Conservation (phyloP, 2,113 vertebrate species). For the Cyprinodon tularosa region DNA sequence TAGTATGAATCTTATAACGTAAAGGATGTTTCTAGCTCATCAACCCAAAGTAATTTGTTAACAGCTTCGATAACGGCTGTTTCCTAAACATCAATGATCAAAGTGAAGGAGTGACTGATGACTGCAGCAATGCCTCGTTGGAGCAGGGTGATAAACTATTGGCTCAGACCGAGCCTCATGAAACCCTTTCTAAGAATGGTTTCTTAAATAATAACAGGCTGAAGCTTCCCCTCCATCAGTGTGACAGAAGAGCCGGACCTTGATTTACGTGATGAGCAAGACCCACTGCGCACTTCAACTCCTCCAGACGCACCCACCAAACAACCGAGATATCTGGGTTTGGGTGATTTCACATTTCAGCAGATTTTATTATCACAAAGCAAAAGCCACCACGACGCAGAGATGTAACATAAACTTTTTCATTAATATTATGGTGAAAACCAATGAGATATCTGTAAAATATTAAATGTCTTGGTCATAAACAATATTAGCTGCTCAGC, state of each 20-base stretch:
- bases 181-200: conserved; percentile 17
- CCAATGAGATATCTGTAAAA: background rate
- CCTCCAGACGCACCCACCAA: conserved; percentile 18
- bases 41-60: background rate
- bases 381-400: too few species aligned
- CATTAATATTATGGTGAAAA: too few species aligned
- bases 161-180: conserved; percentile 8
- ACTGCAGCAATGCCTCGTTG: conserved; percentile 6
- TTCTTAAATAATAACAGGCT: conserved; percentile 8
- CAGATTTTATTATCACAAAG: too few species aligned
- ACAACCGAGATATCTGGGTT: background rate
- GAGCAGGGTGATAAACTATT: conserved; percentile 3
- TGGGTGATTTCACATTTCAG: background rate
- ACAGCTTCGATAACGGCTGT: background rate
- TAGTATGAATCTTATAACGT: background rate
- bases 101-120: background rate
- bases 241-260: conserved; percentile 1
- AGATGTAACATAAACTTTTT: too few species aligned
- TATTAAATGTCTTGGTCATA: too few species aligned
- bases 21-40: background rate
- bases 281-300: background rate
- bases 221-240: background rate
- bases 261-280: background rate
- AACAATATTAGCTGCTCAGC: too few species aligned
- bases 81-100: conserved; percentile 1